These are phyloP conservation scores for Strigamia transsilvanica DNA, from an alignment of 2,888 invertebrate genomes.

Conservation along the genomic window DNA sequence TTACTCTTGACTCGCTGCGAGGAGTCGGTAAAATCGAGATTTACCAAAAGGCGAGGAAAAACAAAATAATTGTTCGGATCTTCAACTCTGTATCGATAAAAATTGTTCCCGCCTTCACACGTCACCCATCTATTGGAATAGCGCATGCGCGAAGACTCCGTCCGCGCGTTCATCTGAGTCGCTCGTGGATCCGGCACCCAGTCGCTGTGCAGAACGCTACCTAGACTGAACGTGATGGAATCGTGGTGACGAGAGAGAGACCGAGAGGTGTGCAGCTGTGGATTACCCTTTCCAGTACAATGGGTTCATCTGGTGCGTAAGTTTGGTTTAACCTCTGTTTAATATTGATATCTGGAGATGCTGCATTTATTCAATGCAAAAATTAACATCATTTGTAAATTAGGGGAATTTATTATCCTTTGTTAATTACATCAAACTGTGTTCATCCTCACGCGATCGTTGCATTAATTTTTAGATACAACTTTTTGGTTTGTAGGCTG, in stretches of 20 bases:
- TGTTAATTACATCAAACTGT: not conserved
- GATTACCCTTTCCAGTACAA: conserved; percentile 17
- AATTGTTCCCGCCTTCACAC: conserved; percentile 9
- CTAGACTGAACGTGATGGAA: conserved; percentile 8
- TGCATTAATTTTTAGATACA: not conserved
- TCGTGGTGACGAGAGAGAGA: conserved; percentile 3
- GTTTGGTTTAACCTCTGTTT: conserved; percentile 10
- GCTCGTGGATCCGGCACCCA: conserved; percentile 24
- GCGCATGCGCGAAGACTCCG: conserved; percentile 14
- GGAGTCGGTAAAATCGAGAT: no score
- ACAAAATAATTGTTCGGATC: no score
- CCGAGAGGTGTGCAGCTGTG: conserved; percentile 4
- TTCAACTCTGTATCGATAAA: no score
- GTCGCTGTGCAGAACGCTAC: conserved; percentile 30
- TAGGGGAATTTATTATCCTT: not conserved
- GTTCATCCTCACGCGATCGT: not conserved
- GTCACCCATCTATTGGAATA: not conserved
- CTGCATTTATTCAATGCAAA: conserved; percentile 14
- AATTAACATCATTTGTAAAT: conserved; percentile 1
- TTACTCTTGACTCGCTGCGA: no score
- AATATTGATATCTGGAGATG: not conserved
- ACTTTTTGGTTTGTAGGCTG: no score
- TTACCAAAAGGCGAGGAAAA: no score
- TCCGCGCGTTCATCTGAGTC: conserved; percentile 45
- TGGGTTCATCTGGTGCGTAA: conserved; percentile 32